Base-by-base conservation (phyloP, 2,113 vertebrate genomes). In the Pachypanchax playfairii region DNA sequence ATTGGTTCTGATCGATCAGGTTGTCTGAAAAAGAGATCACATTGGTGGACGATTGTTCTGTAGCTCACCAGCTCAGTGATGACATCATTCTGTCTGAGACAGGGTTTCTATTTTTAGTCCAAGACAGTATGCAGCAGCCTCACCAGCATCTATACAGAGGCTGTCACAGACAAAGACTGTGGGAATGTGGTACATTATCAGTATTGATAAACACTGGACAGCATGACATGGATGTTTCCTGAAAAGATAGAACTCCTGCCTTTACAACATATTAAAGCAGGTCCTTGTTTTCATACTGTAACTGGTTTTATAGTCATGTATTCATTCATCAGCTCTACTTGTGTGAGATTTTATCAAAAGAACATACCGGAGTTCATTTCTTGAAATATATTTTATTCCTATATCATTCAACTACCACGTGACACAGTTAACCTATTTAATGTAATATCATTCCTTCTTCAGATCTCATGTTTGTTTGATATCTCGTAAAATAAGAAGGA, bases 71-170 rank as follows among this genome's bases (percentile, higher is more conserved):
- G 73, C 84, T 79, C 65, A 82, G 57, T 49, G 67, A 78, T 88
- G 86, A 89, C 75, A 74, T 91, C 83, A 86, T 70, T 66, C 69
- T 74, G 83, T 88, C 87, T 87, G 66, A 86, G 81, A 83, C 52
- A 51, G 42, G 25, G 77, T 25, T 59, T 68, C 89, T 88, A 89
- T 85, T 85, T 90, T 84, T 91, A 91, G 86, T 21, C 51, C 24
- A 60, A 75, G 84, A 80, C 77, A 65, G 61, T 12, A 42, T 63
- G 59, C 57, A 69, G 72, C 41, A 51, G 64, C 68, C 48, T 54
- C 70, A 61, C 65, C 33, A 80, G 73, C 49, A 77, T 79, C 70
- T 57, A 67, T 17, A 59, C 44, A 75, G 66, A 25, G 35, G 26
- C 53, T 18, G 33, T 25, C 24, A 68, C 25, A 66, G 46, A 26